Base-by-base conservation (phyloP, 2,797 vertebrate genomes). In the Hoplostethus mediterraneus region DNA sequence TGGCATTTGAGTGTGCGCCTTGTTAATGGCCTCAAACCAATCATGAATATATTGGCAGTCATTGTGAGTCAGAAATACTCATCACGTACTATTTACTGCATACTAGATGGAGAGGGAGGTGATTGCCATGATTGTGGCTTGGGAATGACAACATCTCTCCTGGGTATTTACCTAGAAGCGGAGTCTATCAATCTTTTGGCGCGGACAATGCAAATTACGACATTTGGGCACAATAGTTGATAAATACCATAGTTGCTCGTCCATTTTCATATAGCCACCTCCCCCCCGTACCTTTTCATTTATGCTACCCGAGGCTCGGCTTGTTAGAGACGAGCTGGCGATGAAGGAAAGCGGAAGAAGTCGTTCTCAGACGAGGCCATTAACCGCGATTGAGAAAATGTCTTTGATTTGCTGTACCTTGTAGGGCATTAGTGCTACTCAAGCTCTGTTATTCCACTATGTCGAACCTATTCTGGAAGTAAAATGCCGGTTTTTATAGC, bases 151-250 rank as follows among this genome's bases (percentile, higher is more conserved):
- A 17, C 55, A 40, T 40, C 6, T 16, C 55, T 38, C 55, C 33
- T 3, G 55, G 13, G 55, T n/a, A 40, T 57, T 40, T 57, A 17
- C 55, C 7, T 2, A 55, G 30, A 55, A 42, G 40, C 9, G 40
- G 8, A 16, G 55, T 57, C 55, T 40, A 38, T 57, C 55, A 36
- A 57, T 36, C 40, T 42, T 9, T 40, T 8, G 33, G 33, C 17
- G 8, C 33, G 21, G 40, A 42, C 40, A 12, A 57, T 38, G 55
- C 55, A 57, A 57, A 57, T 38, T 17, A 57, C 21, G 55, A 57
- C 55, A 57, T 57, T 57, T 57, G 16, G 33, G 16, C 55, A 38
- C 55, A 21, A 40, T 17, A 17, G 55, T 57, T 21, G 53, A 16
- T 36, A 57, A 40, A 57, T 40, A 57, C n/a, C 33, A 38, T 40